phyloP scores from a whole-genome alignment of 37 sponge, comb jelly and placozoan genomes.

The Chondrosia reniformis region DNA sequence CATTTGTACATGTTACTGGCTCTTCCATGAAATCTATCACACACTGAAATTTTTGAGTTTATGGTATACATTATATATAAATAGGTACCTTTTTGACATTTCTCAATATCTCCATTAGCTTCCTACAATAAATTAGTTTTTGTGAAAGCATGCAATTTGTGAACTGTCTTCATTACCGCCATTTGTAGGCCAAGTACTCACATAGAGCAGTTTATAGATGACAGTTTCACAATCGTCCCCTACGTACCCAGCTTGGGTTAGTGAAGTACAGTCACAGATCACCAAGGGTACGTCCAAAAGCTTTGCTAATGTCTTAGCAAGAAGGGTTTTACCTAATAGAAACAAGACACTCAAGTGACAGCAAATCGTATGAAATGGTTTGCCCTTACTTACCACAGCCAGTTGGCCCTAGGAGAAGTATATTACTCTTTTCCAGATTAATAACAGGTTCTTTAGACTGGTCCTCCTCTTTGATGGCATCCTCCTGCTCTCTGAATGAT shows the following conservation, averaged over 20 bases:
- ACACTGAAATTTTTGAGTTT: no score
- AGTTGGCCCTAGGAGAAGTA: conserved; percentile 94
- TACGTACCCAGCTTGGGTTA: conserved; percentile 99
- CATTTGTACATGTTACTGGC: no score
- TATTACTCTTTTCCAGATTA: conserved; percentile 93
- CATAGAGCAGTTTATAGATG: conserved; percentile 64
- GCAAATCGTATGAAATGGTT: neutral
- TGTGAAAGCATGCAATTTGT: neutral
- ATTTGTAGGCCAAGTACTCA: conserved; percentile 15
- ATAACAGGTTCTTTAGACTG: neutral
- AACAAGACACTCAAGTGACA: neutral
- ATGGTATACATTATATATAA: no score
- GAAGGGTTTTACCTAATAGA: conserved; percentile 81
- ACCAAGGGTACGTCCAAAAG: conserved; percentile 93
- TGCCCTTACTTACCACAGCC: conserved; percentile 77
- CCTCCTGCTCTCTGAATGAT: neutral
- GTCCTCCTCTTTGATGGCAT: neutral
- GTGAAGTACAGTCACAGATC: conserved; percentile 98
- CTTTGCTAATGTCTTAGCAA: conserved; percentile 86
- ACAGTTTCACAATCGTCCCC: conserved; percentile 94
- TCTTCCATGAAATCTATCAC: no score
- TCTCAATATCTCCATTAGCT: conserved; percentile 69
- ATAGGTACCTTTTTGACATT: conserved; percentile 81
- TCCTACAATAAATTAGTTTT: conserved; percentile 16
- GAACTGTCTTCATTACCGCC: neutral